Evolutionary conservation across 1,140 invertebrate species (phyloP).

Genomic region (Micrasema longulum): DNA sequence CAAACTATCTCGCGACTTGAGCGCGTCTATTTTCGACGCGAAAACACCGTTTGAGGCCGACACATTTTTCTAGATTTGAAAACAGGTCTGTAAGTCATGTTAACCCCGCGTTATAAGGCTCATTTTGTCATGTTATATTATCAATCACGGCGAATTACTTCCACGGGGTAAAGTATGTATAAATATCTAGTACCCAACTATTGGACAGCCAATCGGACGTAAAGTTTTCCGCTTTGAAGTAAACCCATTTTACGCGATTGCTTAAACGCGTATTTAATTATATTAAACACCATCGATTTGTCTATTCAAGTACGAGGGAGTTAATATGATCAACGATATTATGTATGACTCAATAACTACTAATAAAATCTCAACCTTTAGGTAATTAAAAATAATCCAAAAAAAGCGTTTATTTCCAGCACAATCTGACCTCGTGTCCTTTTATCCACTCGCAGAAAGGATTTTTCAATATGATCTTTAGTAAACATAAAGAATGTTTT

Average conservation of each 20-base stretch:
- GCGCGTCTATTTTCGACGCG: conserved; percentile 20
- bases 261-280: conserved; percentile 21
- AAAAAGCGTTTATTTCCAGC: too few relatives aligned
- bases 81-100: too few relatives aligned
- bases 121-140: background rate
- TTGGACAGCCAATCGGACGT: conserved; percentile 22
- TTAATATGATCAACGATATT: conserved; percentile 17
- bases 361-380: too few relatives aligned
- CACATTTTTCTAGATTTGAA: too few relatives aligned
- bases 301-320: conserved; percentile 7
- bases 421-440: too few relatives aligned
- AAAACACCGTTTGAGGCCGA: background rate
- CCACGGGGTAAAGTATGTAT: conserved; percentile 8
- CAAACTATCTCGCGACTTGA: conserved; percentile 31
- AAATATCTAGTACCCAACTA: conserved; percentile 13
- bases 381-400: too few relatives aligned
- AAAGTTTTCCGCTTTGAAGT: conserved; percentile 24
- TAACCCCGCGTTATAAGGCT: conserved; percentile 2
- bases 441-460: too few relatives aligned
- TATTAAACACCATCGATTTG: conserved; percentile 14
- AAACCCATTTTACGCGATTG: conserved; percentile 14
- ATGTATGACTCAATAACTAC: conserved; percentile 19
- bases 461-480: too few relatives aligned
- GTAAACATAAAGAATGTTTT: too few relatives aligned
- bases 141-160: conserved; percentile 11